Evolutionary conservation across 2,797 vertebrate species (phyloP).

Genomic region (Threskiornis aethiopicus): DNA sequence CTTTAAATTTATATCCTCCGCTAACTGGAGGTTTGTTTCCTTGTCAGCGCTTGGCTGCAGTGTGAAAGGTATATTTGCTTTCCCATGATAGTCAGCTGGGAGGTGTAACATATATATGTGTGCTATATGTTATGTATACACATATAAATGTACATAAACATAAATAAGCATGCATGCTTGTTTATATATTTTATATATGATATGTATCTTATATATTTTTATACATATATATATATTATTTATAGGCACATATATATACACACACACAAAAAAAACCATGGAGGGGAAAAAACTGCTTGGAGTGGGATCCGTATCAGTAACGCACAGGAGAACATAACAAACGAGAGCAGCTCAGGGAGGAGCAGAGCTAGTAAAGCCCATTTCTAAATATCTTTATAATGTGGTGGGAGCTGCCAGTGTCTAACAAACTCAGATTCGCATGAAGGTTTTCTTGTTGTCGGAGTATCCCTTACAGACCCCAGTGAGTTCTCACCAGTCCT

Average conservation of each 20-base stretch:
- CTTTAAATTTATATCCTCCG: fast-evolving
- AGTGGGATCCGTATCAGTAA: not conserved
- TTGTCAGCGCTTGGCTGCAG: fast-evolving
- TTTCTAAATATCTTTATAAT: not conserved
- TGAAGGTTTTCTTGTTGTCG: not conserved
- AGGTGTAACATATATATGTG: fast-evolving
- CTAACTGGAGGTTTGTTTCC: not conserved
- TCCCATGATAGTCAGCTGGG: fast-evolving
- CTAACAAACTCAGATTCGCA: not conserved
- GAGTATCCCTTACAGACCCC: not conserved
- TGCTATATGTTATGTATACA: not conserved
- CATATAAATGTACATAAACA: fast-evolving
- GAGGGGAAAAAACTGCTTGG: fast-evolving
- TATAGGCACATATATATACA: not conserved
- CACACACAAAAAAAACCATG: not conserved
- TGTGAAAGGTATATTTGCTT: not conserved
- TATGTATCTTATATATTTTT: not conserved
- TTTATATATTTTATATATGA: fast-evolving
- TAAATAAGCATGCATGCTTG: not conserved
- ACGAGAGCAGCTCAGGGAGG: not conserved
- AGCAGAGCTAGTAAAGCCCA: not conserved
- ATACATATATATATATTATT: not conserved
- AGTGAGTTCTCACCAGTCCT: not conserved
- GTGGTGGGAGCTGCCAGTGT: fast-evolving
- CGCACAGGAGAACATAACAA: fast-evolving